These are phyloP conservation scores for Notospermus geniculatus DNA, from an alignment of 1,140 invertebrate genomes.

Conservation along the genomic window DNA sequence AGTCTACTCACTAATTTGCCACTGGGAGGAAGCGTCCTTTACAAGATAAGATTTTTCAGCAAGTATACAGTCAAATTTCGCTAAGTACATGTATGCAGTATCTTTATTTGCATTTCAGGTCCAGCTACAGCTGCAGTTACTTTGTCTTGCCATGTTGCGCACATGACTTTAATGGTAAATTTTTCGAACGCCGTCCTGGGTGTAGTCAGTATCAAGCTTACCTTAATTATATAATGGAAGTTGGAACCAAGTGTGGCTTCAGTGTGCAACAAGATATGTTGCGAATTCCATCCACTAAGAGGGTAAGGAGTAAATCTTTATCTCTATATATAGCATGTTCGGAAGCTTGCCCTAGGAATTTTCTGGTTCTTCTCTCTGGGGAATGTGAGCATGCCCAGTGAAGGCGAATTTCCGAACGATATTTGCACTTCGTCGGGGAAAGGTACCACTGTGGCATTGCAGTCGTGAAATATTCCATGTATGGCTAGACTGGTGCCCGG, in stretches of 20 bases:
- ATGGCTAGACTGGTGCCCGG: too few relatives aligned
- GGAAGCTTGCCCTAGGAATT: too few relatives aligned
- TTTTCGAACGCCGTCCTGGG: constrained; percentile 51
- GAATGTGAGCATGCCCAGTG: too few relatives aligned
- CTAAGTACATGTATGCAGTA: not conserved
- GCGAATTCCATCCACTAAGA: constrained; percentile 93
- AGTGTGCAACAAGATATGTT: constrained; percentile 74
- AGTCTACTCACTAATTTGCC: too few relatives aligned
- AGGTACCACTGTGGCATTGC: too few relatives aligned
- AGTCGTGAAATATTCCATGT: too few relatives aligned
- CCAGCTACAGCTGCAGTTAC: constrained; percentile 63
- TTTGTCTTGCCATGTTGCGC: constrained; percentile 94
- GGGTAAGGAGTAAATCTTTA: constrained; percentile 31
- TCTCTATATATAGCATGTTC: not conserved
- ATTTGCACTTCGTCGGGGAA: too few relatives aligned
- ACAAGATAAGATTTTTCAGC: too few relatives aligned
- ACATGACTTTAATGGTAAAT: constrained; percentile 84
- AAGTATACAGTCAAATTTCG: too few relatives aligned
- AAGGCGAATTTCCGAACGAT: too few relatives aligned
- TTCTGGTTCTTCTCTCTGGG: too few relatives aligned
- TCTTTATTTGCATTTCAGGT: constrained; percentile 47
- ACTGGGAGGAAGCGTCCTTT: too few relatives aligned
- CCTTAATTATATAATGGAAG: constrained; percentile 70
- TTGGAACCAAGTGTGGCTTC: constrained; percentile 77
- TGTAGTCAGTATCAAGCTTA: constrained; percentile 73